These are phyloP conservation scores for Mycteria americana DNA, from an alignment of 2,797 vertebrate species.

Conservation along the genomic window DNA sequence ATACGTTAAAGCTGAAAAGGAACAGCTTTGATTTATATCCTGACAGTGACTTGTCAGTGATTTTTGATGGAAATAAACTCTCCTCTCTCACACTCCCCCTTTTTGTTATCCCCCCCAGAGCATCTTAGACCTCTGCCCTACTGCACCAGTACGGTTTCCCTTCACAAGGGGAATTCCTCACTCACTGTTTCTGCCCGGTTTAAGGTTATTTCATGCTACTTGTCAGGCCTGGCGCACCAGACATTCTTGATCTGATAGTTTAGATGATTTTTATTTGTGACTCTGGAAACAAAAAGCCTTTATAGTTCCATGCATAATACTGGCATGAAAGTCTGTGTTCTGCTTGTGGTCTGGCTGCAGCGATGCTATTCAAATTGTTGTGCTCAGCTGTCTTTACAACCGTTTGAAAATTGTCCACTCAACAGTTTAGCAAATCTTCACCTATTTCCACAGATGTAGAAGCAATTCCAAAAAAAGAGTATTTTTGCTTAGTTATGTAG, in stretches of 20 bases:
- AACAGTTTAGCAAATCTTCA: neutral
- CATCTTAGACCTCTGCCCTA: neutral
- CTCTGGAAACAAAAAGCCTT: neutral
- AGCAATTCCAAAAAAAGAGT: neutral
- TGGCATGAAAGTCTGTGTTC: neutral
- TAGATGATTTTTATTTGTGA: neutral
- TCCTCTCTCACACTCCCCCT: accelerated
- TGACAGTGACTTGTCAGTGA: neutral
- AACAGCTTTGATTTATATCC: neutral
- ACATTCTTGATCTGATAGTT: neutral
- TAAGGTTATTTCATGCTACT: neutral
- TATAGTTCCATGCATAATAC: neutral
- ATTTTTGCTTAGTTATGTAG: neutral
- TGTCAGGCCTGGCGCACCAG: neutral
- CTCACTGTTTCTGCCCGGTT: neutral
- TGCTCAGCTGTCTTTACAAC: neutral
- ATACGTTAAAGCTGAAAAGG: neutral
- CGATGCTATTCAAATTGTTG: neutral
- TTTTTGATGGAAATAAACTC: neutral
- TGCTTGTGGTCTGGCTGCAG: neutral
- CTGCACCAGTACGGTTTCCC: neutral
- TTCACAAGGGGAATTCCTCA: neutral
- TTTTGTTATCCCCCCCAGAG: neutral
- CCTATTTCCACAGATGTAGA: neutral
- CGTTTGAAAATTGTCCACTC: neutral